Base-by-base conservation (phyloP, 2,797 vertebrate genomes). In the Prunella strophiata region DNA sequence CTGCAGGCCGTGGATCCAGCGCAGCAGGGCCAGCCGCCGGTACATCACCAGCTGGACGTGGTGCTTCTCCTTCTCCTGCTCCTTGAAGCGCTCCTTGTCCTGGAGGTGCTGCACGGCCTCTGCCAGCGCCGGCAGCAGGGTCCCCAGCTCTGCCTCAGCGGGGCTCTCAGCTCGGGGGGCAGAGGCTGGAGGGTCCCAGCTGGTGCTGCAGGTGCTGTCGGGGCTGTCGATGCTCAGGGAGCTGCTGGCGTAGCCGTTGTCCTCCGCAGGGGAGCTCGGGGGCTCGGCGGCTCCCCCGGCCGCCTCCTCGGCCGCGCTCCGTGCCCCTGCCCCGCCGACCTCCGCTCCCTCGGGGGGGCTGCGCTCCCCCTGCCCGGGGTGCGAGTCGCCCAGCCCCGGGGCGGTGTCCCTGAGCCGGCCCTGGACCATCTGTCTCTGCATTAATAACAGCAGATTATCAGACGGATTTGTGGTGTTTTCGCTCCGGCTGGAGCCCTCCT, bases 31-130 rank as follows among this genome's bases (percentile, higher is more conserved):
- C 97, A 99, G 96, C 27, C 99, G 98, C 23, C 99, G 99, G 96
- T 99, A 99, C 99, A 99, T 99, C 97, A 99, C 99, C 96, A 99
- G 96, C 97, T 99, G 99, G 81, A 98, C 97, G 42, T 99, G 99
- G 91, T 99, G 99, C 96, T 99, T 99, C 98, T 99, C 99, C 97
- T 99, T 99, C 98, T 99, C 99, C 96, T 94, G 98, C 84, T 99
- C 99, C 95, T 99, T 99, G 97, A 99, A 99, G 88, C 97, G 98
- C 93, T 99, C 99, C 62, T 98, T 98, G 91, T 99, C 99, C 76
- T 98, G 98, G 23, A 99, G 97, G 40, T 98, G 99, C 98, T 98
- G 99, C 79, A 99, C 97, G 0, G 98, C 98, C 82, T 99, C 98
- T 58, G 97, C 98, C 95, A 99, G 97, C 1, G 97, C 98, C 0